Base-by-base conservation (phyloP, 2,797 vertebrate species). In the Buphagus erythrorhynchus region DNA sequence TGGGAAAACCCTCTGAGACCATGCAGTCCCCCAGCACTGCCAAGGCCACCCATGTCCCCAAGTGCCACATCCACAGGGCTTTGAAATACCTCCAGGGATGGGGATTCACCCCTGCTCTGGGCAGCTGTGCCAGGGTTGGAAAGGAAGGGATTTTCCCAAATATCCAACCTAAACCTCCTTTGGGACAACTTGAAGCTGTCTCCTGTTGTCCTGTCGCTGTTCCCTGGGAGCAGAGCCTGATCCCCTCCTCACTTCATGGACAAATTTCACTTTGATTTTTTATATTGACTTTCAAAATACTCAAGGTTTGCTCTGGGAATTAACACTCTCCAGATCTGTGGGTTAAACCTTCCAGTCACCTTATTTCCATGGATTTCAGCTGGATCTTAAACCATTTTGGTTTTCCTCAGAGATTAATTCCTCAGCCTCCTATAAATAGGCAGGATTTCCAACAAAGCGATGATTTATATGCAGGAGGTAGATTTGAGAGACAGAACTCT, bases 401-500 rank as follows among this genome's bases (percentile, higher is more conserved):
- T 77, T 89, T 51, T 36, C 67, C 88, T 69, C 28, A 2, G 1
- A 20, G 43, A 6, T 77, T 57, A 77, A 72, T 71, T 80, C 74
- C 2, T 0, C 45, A 38, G 33, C 58, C 63, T 67, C 42, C 95
- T 78, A 36, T 77, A 72, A 90, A 86, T 81, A 88, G 88, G 12
- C n/a, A 33, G 31, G n/a, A 16, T 75, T 74, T 75, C 69, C 76
- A 68, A 28, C 79, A 54, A 58, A 78, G 79, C 9, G 0, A 3
- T 22, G 10, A 77, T 91, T 92, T 85, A 3, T 92, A 11, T 73
- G 77, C 89, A 51, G 63, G 25, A 87, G 80, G 78, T 19, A 43
- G 63, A 62, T 83, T 93, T 81, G 95, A 76, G 59, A 88, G 73
- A 86, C 73, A 10, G 28, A 87, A 20, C 29, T 76, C 65, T 73